These are phyloP conservation scores for Polia nebulosa DNA, from an alignment of 2,888 invertebrate species.

Conservation along the genomic window DNA sequence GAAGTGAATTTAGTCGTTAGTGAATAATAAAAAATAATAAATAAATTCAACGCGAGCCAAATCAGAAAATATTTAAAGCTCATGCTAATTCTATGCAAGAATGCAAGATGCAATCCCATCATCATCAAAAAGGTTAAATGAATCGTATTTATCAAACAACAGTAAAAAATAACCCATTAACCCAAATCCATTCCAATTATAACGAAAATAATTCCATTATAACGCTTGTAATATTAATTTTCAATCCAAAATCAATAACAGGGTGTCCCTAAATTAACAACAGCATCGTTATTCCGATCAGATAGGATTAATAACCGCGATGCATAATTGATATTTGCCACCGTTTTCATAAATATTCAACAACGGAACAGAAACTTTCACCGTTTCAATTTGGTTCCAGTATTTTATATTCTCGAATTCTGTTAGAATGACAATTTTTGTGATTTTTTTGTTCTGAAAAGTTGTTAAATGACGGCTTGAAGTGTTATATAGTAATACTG, in stretches of 20 bases:
- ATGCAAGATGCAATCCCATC: not conserved
- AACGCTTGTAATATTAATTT: slow-evolving; percentile 57
- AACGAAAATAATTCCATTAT: slow-evolving; percentile 46
- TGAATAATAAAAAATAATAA: slow-evolving; percentile 1
- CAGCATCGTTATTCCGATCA: slow-evolving; percentile 78
- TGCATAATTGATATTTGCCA: slow-evolving; percentile 82
- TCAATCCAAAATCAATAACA: slow-evolving; percentile 70
- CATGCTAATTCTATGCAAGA: not conserved
- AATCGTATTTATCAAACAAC: not conserved
- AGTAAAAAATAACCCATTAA: slow-evolving; percentile 16
- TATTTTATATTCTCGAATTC: slow-evolving; percentile 61
- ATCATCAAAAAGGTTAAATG: too few species aligned
- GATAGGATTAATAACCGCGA: slow-evolving; percentile 78
- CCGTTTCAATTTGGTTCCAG: slow-evolving; percentile 68
- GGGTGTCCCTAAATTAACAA: slow-evolving; percentile 69
- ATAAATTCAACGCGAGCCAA: not conserved
- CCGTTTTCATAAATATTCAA: slow-evolving; percentile 86
- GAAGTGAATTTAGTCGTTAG: not conserved
- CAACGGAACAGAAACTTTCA: slow-evolving; percentile 74
- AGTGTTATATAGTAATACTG: slow-evolving; percentile 35
- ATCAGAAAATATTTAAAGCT: not conserved
- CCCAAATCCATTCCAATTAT: slow-evolving; percentile 24
- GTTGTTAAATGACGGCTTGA: slow-evolving; percentile 47
- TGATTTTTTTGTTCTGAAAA: slow-evolving; percentile 31
- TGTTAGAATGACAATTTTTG: slow-evolving; percentile 55